Evolutionary conservation across 2,888 invertebrate genomes (phyloP).

Genomic region (Athalia circularis): DNA sequence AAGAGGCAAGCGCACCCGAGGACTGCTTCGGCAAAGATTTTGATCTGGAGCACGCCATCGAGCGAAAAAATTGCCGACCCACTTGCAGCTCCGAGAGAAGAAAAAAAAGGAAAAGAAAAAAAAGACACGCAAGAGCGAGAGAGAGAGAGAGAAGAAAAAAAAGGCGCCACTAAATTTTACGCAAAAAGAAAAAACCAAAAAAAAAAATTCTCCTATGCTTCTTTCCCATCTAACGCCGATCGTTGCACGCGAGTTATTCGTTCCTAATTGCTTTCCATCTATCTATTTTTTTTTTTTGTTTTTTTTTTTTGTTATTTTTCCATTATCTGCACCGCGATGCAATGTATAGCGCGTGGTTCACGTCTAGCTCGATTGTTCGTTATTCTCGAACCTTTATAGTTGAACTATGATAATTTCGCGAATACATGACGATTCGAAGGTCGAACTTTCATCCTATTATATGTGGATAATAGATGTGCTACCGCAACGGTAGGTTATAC

Average conservation of each 20-base stretch:
- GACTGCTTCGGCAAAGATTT: constrained; percentile 22
- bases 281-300: not conserved
- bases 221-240: not conserved
- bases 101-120: not conserved
- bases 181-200: constrained; percentile 1
- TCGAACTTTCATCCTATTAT: not conserved
- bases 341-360: not conserved
- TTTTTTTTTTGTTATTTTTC: not conserved
- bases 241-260: not conserved
- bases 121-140: not conserved
- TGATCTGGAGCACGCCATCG: constrained; percentile 35
- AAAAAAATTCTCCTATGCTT: no score
- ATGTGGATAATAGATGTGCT: not conserved
- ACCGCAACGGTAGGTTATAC: no score
- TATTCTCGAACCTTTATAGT: no score
- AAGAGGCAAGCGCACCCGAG: constrained; percentile 31
- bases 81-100: constrained; percentile 1
- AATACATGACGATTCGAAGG: not conserved
- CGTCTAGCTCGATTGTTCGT: not conserved
- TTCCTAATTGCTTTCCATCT: not conserved
- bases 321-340: not conserved
- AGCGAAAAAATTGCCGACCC: constrained; percentile 43
- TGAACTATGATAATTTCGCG: not conserved
- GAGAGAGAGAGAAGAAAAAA: not conserved
- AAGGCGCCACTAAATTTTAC: constrained; percentile 33